Percentiles rank a stretch among this genome's conserved stretches.
These are phyloP conservation scores for Nymphalis c-album DNA, from an alignment of 2,888 invertebrate genomes.

Conservation along the genomic window DNA sequence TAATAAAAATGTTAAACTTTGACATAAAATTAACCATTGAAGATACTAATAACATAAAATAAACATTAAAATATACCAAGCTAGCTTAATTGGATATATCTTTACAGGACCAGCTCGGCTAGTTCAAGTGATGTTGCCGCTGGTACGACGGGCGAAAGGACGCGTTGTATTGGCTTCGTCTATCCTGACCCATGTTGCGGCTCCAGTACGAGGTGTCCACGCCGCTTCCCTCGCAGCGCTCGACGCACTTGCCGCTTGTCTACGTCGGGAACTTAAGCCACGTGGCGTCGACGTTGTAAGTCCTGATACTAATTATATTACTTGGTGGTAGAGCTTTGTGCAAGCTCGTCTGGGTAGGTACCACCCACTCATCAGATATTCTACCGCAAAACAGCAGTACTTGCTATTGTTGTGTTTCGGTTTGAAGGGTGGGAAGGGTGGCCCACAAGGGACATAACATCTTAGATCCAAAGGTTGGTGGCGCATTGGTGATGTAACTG, in stretches of 20 bases:
- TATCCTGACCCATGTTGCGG: conserved; percentile 89
- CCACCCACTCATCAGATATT: too few relatives aligned
- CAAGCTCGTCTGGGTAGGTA: too few relatives aligned
- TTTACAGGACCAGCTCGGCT: conserved; percentile 83
- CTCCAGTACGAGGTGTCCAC: conserved; percentile 90
- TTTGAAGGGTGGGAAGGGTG: too few relatives aligned
- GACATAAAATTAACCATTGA: too few relatives aligned
- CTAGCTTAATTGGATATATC: not conserved
- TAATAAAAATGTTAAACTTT: not conserved
- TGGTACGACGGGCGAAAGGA: conserved; percentile 89
- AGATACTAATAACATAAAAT: too few relatives aligned
- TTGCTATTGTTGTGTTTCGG: too few relatives aligned
- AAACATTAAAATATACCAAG: not conserved
- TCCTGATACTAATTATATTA: conserved; percentile 24
- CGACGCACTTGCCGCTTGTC: conserved; percentile 89
- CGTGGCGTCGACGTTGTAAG: conserved; percentile 89
- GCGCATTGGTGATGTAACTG: too few relatives aligned
- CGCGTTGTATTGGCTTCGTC: conserved; percentile 91
- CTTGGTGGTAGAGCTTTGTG: too few relatives aligned
- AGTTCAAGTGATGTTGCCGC: conserved; percentile 90
- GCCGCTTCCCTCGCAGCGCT: conserved; percentile 89
- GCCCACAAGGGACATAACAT: too few relatives aligned
- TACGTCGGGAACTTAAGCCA: conserved; percentile 89
- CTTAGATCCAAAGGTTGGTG: too few relatives aligned
- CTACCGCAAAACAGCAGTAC: too few relatives aligned